A percentile compares a stretch with the other conserved stretches of the same genome.
Evolutionary conservation across 2,888 invertebrate genomes (phyloP).

Genomic region (Cosmorhoe ocellata): DNA sequence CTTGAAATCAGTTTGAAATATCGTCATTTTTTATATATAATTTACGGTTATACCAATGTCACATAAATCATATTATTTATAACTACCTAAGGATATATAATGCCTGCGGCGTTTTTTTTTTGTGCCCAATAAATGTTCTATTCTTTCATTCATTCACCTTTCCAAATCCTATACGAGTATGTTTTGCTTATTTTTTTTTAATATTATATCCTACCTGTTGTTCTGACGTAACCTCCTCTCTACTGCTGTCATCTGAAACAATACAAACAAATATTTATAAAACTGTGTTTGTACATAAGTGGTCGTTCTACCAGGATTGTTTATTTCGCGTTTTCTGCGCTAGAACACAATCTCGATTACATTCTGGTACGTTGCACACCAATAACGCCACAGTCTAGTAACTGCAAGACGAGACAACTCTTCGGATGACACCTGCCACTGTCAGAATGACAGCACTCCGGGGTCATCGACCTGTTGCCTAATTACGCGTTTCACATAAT

Average conservation of each 20-base stretch:
- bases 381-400: constrained; percentile 51
- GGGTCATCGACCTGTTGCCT: constrained; percentile 21
- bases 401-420: constrained; percentile 34
- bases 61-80: no score
- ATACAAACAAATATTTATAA: constrained; percentile 33
- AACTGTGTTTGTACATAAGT: neutral
- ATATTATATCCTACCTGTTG: constrained; percentile 62
- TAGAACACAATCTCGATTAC: constrained; percentile 43
- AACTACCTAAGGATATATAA: no score
- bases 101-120: no score
- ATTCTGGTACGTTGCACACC: constrained; percentile 38
- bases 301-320: constrained; percentile 1
- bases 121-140: no score
- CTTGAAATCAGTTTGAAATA: neutral
- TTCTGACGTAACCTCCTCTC: constrained; percentile 72
- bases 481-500: constrained; percentile 23
- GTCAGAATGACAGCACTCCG: constrained; percentile 22
- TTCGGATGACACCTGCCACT: constrained; percentile 31
- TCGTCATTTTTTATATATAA: no score
- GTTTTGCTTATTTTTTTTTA: no score
- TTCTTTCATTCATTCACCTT: no score
- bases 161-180: no score
- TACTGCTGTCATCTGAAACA: constrained; percentile 78
- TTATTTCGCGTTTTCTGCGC: constrained; percentile 41
- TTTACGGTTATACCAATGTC: no score